Evolutionary conservation across 2,888 invertebrate species (phyloP).

Genomic region (Sphecodes monilicornis): DNA sequence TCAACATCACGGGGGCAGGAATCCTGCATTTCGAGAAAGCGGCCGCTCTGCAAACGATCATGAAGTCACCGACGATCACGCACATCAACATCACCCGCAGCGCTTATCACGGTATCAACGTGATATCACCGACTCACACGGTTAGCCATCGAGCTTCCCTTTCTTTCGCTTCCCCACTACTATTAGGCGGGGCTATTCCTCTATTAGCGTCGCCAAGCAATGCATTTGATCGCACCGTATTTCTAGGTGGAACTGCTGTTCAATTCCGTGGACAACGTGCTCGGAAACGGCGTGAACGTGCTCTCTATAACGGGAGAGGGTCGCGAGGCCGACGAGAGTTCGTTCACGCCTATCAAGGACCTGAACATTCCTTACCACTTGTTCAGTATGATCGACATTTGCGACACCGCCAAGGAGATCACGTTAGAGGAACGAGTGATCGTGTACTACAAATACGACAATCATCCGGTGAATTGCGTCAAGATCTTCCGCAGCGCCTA

Average conservation of each 20-base stretch:
- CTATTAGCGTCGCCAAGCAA: too few species aligned
- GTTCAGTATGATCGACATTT: conserved; percentile 98
- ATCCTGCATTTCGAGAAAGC: conserved; percentile 97
- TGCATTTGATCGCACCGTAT: neutral
- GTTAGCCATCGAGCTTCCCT: conserved; percentile 70
- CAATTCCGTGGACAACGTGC: conserved; percentile 90
- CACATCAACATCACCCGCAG: conserved; percentile 93
- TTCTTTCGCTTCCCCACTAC: too few species aligned
- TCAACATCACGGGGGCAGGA: conserved; percentile 96
- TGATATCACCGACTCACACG: conserved; percentile 94
- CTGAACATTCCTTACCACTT: conserved; percentile 94
- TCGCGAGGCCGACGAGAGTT: conserved; percentile 93
- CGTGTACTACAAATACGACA: conserved; percentile 98
- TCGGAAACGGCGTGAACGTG: conserved; percentile 96
- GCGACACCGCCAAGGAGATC: conserved; percentile 97
- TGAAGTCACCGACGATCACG: conserved; percentile 92
- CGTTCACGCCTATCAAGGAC: conserved; percentile 93
- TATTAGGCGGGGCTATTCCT: too few species aligned
- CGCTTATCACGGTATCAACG: conserved; percentile 96
- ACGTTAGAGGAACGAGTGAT: conserved; percentile 95
- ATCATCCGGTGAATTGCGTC: conserved; percentile 97
- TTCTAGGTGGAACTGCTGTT: conserved; percentile 88
- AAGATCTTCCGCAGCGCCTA: conserved; percentile 97
- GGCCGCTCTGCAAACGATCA: conserved; percentile 95
- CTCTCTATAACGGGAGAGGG: conserved; percentile 97